These are phyloP conservation scores for Flexamia atlantica DNA, from an alignment of 2,888 invertebrate genomes.

Conservation along the genomic window DNA sequence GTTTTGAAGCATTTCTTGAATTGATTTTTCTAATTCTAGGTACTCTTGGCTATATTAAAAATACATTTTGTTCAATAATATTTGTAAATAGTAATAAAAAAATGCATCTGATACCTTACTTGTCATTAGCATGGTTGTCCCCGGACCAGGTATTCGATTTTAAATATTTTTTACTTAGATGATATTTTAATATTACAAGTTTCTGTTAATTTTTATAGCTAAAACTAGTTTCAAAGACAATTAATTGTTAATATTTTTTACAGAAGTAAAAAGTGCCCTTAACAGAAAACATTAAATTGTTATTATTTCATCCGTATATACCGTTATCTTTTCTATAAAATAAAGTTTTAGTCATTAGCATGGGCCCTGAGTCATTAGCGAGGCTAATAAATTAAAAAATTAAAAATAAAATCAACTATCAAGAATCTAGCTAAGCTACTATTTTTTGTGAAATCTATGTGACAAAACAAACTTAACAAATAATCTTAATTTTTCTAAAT, in stretches of 20 bases:
- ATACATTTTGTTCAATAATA: background rate
- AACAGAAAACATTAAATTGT: constrained; percentile 12
- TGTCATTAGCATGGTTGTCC: constrained; percentile 35
- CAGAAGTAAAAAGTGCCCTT: background rate
- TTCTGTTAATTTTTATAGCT: background rate
- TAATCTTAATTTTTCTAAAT: background rate
- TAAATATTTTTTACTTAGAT: background rate
- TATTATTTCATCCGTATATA: background rate
- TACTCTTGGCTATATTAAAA: background rate
- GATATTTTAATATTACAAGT: background rate
- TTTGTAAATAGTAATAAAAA: constrained; percentile 9
- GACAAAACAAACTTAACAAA: background rate
- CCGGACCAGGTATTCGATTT: background rate
- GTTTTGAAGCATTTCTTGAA: background rate
- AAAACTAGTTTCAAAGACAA: background rate
- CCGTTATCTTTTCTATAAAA: background rate
- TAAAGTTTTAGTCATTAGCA: constrained; percentile 31
- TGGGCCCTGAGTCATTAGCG: background rate
- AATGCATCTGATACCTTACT: background rate
- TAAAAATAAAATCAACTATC: background rate
- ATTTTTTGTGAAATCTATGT: background rate
- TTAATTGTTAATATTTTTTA: constrained; percentile 11
- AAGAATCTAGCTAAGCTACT: background rate
- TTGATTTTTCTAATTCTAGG: background rate
- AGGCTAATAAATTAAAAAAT: background rate